Conservation (phyloP, 64 coral and sea anemone species). For the Anthopleura sola region DNA sequence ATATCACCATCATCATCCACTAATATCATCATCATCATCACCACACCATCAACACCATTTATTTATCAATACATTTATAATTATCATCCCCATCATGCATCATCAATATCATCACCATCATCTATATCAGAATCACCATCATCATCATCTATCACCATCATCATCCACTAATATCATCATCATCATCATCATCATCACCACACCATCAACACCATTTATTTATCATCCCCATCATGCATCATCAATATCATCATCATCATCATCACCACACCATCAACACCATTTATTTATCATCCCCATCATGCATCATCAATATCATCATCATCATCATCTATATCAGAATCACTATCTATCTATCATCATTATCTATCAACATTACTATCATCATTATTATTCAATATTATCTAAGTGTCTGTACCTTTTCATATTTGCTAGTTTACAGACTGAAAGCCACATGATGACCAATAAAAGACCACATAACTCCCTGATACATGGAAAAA, state of each 20-base stretch:
- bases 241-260: neutral
- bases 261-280: neutral
- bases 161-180: too few species aligned
- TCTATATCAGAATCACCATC: neutral
- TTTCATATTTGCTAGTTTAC: slow-evolving; percentile 23
- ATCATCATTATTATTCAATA: neutral
- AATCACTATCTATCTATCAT: too few species aligned
- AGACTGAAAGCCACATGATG: slow-evolving; percentile 40
- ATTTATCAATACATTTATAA: too few species aligned
- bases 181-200: neutral
- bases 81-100: too few species aligned
- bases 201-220: neutral
- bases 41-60: neutral
- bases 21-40: neutral
- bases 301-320: neutral
- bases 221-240: too few species aligned
- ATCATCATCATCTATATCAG: neutral
- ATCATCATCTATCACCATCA: neutral
- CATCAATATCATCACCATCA: neutral
- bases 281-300: too few species aligned
- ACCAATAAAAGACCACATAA: slow-evolving; percentile 41
- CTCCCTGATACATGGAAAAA: slow-evolving; percentile 17
- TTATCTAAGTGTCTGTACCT: neutral
- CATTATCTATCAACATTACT: too few species aligned
- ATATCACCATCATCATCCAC: too few species aligned